A percentile compares a stretch with the other conserved stretches of the same genome.
These are phyloP conservation scores for Ciconia stormi DNA, from an alignment of 2,113 vertebrate genomes.

Conservation along the genomic window DNA sequence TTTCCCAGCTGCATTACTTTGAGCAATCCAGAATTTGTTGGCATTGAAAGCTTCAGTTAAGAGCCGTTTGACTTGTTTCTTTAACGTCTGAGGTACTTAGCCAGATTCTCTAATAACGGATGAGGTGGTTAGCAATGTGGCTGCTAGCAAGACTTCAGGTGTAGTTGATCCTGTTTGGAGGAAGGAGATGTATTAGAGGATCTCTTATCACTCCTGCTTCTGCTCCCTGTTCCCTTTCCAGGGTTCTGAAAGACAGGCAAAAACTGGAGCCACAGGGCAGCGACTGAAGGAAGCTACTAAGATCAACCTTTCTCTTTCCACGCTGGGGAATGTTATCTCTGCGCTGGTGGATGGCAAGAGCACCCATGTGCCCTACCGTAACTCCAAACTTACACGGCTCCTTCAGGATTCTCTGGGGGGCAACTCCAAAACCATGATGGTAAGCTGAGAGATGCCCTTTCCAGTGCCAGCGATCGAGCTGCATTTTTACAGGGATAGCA, in stretches of 20 bases:
- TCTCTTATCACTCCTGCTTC: not conserved
- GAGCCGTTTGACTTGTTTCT: not conserved
- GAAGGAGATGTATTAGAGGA: no score
- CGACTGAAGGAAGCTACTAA: conserved; percentile 97
- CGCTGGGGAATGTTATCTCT: conserved; percentile 97
- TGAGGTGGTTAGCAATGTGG: not conserved
- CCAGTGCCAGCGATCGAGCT: not conserved
- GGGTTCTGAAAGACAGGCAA: conserved; percentile 97
- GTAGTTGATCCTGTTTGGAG: not conserved
- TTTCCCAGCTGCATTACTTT: not conserved
- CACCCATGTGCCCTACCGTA: conserved; percentile 97
- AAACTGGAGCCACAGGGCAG: conserved; percentile 97
- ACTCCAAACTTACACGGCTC: conserved; percentile 95
- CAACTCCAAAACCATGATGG: conserved; percentile 99
- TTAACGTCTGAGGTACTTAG: not conserved
- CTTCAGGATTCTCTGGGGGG: conserved; percentile 97
- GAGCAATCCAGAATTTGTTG: not conserved
- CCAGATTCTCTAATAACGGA: not conserved
- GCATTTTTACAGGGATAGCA: not conserved
- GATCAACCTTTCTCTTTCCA: conserved; percentile 97
- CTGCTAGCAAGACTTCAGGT: not conserved
- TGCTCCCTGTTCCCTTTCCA: conserved; percentile 43
- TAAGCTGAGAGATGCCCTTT: conserved; percentile 52
- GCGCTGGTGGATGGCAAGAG: conserved; percentile 97
- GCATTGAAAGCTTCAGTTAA: not conserved